Conservation (phyloP, 2,888 invertebrate genomes). For the Papilio demoleus region DNA sequence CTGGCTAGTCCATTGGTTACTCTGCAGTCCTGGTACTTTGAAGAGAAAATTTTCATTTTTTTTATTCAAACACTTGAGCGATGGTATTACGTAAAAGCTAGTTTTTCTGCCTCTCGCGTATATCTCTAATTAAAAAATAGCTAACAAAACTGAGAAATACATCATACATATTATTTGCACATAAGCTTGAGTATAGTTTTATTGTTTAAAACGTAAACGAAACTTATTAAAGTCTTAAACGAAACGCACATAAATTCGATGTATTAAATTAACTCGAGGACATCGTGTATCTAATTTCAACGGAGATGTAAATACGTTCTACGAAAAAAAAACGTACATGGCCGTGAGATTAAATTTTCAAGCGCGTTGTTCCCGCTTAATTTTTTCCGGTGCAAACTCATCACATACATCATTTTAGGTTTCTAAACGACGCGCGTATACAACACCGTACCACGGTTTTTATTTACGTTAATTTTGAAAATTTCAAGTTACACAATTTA, state of each 20-base stretch:
- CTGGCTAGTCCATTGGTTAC: constrained; percentile 43
- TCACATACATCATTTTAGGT: constrained; percentile 63
- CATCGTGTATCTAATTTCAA: constrained; percentile 45
- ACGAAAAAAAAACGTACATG: constrained; percentile 56
- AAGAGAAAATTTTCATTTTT: neutral
- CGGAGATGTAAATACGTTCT: constrained; percentile 41
- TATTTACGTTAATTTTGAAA: constrained; percentile 18
- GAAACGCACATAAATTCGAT: constrained; percentile 25
- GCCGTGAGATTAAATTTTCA: constrained; percentile 75
- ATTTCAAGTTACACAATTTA: constrained; percentile 7
- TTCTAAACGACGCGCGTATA: constrained; percentile 44
- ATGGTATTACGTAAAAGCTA: too few relatives aligned
- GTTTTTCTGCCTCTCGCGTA: too few relatives aligned
- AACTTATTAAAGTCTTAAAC: constrained; percentile 31
- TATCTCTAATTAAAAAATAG: too few relatives aligned
- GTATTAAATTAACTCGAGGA: constrained; percentile 41
- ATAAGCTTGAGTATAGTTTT: neutral
- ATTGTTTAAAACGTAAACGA: neutral
- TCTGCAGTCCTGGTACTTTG: neutral
- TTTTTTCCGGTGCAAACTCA: constrained; percentile 64
- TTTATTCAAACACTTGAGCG: neutral
- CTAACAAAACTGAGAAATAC: too few relatives aligned
- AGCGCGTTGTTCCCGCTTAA: constrained; percentile 69
- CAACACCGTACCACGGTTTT: constrained; percentile 15
- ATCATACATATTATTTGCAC: too few relatives aligned